Conservation (phyloP, 2,797 vertebrate species). For the Tinamus major region DNA sequence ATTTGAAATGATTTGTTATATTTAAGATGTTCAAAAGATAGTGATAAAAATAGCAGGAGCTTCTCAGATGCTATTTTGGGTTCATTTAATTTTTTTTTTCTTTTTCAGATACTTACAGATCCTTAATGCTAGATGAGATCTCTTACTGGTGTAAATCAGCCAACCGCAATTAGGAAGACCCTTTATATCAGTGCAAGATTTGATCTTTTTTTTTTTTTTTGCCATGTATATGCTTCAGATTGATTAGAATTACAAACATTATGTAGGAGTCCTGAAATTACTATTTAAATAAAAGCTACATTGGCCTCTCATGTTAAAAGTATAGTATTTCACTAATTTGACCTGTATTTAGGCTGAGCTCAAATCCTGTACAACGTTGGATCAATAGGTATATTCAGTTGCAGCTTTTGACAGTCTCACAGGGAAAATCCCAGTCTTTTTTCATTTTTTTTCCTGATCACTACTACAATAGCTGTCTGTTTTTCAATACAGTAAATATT, state of each 20-base stretch:
- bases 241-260: slow-evolving; percentile 18
- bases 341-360: not conserved
- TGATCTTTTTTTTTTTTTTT: not conserved
- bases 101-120: not conserved
- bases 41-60: not conserved
- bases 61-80: not conserved
- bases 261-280: not conserved
- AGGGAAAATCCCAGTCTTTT: slow-evolving; percentile 58
- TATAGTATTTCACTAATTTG: not conserved
- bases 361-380: slow-evolving; percentile 52
- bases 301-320: not conserved
- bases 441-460: slow-evolving; percentile 54
- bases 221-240: not conserved
- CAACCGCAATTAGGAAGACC: not conserved
- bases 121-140: not conserved
- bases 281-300: not conserved
- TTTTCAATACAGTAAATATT: slow-evolving; percentile 72
- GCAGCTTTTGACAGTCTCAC: slow-evolving; percentile 45
- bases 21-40: not conserved
- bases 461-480: slow-evolving; percentile 56
- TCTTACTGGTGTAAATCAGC: not conserved
- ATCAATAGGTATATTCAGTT: slow-evolving; percentile 50
- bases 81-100: not conserved
- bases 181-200: not conserved
- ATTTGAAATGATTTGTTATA: not conserved